Percentiles rank a stretch among this genome's conserved stretches.
phyloP scores from a whole-genome alignment of 2,113 vertebrate genomes.

The Anoura caudifer region DNA sequence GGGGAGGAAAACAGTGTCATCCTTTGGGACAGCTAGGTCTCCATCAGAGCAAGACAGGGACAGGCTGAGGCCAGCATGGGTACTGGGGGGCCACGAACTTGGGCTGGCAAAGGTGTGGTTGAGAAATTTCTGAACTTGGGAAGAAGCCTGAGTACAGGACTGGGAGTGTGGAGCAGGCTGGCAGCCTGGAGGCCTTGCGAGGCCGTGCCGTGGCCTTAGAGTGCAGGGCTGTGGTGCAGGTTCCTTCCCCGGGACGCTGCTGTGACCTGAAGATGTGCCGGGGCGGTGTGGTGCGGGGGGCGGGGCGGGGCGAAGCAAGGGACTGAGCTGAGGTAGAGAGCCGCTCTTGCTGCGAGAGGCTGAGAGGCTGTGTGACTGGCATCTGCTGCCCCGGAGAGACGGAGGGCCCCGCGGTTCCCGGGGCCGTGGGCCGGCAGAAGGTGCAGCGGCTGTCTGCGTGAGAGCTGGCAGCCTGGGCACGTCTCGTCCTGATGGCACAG shows the following conservation, averaged over 20 bases:
- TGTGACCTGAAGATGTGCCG: background rate
- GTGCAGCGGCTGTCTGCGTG: background rate
- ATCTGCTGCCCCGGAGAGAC: rapidly evolving
- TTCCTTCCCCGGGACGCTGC: background rate
- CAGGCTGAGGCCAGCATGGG: background rate
- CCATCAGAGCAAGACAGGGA: background rate
- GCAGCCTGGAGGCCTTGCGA: background rate
- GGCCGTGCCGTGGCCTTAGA: too few species aligned
- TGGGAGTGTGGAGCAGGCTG: background rate
- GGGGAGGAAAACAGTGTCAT: background rate
- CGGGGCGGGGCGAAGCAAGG: too few species aligned
- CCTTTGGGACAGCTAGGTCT: background rate
- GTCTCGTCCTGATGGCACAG: background rate
- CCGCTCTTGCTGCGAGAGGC: background rate
- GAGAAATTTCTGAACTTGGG: background rate
- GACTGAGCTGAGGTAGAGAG: background rate
- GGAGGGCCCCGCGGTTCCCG: background rate
- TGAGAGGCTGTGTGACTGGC: background rate
- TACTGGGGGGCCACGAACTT: background rate
- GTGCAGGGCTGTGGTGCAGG: too few species aligned
- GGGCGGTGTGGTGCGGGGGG: background rate
- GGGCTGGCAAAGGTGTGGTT: background rate
- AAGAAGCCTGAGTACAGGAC: background rate
- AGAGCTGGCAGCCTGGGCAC: too few species aligned
- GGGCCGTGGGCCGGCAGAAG: background rate